Base-by-base conservation (phyloP, 92 coral and sea anemone genomes). In the Zoanthus sociatus region DNA sequence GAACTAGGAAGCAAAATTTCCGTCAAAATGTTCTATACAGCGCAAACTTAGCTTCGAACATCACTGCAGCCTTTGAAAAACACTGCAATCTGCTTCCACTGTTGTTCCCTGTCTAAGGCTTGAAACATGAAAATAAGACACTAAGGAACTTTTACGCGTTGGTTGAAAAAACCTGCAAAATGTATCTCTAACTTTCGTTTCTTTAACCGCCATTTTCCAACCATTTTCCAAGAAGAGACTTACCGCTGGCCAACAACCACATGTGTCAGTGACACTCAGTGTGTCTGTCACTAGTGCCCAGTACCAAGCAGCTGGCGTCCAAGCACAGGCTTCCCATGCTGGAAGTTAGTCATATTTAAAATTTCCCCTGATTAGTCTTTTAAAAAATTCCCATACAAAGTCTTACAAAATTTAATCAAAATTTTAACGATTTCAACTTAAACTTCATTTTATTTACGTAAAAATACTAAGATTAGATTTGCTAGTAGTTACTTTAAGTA, bases 231-330 rank as follows among this genome's bases (percentile, higher is more conserved):
- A 37, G 42, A 50, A 20, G 15, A 31, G 3, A 21, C 13, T 64
- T 1, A 14, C 85, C 85, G 85, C 85, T 81, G 85, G 66, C 85
- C 46, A 47, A 5, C 63, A 76, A 76, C 6, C 9, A 63, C 20
- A 18, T 63, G 9, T 17, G 10, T 63, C n/a, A 54, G 60, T 11
- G 26, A 26, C 26, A 26, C 0, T 26, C 26, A 26, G 26, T 26
- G 26, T 26, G 60, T 63, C 30, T 8, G 32, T 18, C 10, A 63
- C 30, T 63, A 7, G 69, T 63, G 30, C 69, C 69, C 21, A 63
- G 69, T 63, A 63, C 69, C 9, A 58, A 18, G 12, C 55, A 37
- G 42, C 4, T 37, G 0, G 42, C 42, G 42, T 37, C 42, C 2
- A 37, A 37, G 42, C 26, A 26, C 26, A 26, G 26, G 26, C 26